A percentile compares a stretch with the other conserved stretches of the same genome.
phyloP scores from a whole-genome alignment of 2,113 vertebrate genomes.

The Cyphomyrus plagiostoma region DNA sequence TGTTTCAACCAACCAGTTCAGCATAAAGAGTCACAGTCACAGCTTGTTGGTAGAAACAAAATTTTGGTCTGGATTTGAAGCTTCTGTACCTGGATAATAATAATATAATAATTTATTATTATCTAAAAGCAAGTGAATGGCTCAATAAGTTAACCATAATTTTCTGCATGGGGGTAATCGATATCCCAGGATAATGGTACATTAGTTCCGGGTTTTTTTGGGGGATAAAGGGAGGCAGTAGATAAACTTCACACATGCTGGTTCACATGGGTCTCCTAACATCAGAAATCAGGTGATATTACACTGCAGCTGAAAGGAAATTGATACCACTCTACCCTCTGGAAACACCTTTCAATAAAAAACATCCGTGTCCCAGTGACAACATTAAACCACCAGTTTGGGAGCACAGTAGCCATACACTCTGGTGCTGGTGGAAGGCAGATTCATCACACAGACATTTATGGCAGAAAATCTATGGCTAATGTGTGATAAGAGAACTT shows the following conservation, averaged over 20 bases:
- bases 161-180: not conserved
- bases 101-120: not conserved
- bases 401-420: not conserved
- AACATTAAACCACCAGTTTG: not conserved
- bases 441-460: constrained; percentile 2
- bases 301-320: not conserved
- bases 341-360: not conserved
- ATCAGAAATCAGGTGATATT: not conserved
- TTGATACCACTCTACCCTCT: not conserved
- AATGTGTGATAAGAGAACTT: not conserved
- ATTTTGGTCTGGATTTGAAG: no score
- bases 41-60: no score
- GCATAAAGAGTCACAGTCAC: no score
- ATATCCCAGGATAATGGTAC: not conserved
- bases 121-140: not conserved
- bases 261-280: not conserved
- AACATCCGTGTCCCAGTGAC: not conserved
- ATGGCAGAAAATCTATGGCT: constrained; percentile 1
- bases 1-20: no score
- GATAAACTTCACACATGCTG: not conserved
- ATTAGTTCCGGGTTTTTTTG: not conserved
- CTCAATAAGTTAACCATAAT: not conserved
- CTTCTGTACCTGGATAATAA: no score
- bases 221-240: not conserved
- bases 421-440: not conserved